These are phyloP conservation scores for Notarius lentiginosus DNA, from an alignment of 2,113 vertebrate genomes.

Conservation along the genomic window DNA sequence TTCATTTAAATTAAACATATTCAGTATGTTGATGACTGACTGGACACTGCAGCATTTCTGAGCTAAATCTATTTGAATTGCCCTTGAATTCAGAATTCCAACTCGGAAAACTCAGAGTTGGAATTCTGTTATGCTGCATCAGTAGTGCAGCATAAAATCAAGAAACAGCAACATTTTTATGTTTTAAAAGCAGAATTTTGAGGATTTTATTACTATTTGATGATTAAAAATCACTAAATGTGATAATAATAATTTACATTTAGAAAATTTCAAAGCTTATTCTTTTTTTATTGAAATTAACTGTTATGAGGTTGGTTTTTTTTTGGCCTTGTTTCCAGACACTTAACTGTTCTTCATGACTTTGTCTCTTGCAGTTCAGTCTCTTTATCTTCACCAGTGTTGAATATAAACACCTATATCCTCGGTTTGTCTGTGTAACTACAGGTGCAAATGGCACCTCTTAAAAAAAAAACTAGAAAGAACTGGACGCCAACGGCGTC, in stretches of 20 bases:
- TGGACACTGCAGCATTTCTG: neutral
- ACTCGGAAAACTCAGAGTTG: neutral
- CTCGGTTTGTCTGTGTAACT: neutral
- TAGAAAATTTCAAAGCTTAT: neutral
- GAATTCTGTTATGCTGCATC: neutral
- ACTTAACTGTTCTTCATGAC: neutral
- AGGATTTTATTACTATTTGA: neutral
- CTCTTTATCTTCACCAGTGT: conserved; percentile 16
- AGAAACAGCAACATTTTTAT: neutral
- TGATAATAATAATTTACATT: neutral
- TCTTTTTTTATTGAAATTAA: neutral
- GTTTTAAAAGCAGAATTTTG: neutral
- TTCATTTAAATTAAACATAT: neutral
- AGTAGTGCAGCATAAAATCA: neutral
- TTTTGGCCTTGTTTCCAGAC: neutral
- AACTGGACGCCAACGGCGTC: no score
- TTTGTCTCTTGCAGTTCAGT: neutral
- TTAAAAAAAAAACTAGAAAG: neutral
- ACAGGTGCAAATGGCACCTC: neutral
- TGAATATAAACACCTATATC: conserved; percentile 8
- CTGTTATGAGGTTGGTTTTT: no score
- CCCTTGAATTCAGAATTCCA: neutral
- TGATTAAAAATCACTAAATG: neutral
- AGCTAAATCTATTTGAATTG: neutral
- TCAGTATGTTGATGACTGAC: neutral